Percentiles rank a stretch among this genome's conserved stretches.
Conservation (phyloP, 2,797 vertebrate species). For the Rhincodon typus region DNA sequence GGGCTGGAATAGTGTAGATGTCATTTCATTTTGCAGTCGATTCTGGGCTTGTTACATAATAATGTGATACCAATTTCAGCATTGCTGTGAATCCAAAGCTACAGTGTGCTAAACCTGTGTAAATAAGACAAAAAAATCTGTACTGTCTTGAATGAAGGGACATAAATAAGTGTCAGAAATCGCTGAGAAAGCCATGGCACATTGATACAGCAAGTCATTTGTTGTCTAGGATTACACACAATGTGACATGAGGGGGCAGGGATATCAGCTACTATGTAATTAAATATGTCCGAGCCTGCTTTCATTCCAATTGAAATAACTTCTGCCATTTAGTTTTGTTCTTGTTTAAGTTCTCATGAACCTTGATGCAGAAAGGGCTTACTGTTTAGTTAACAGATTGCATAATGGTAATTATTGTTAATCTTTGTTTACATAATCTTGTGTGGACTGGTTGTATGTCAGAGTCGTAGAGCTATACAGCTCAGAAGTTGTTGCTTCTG, state of each 20-base stretch:
- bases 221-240: too few species aligned
- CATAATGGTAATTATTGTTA: slow-evolving; percentile 14
- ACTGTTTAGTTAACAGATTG: not conserved
- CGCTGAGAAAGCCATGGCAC: too few species aligned
- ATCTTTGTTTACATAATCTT: not conserved
- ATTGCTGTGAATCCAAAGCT: not conserved
- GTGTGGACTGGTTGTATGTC: not conserved
- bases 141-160: not conserved
- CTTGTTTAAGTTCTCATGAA: not conserved
- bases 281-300: not conserved
- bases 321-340: not conserved
- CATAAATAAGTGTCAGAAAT: not conserved
- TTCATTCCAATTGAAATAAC: not conserved
- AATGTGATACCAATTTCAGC: too few species aligned
- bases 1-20: not conserved
- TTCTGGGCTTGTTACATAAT: not conserved
- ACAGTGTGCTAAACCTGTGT: not conserved
- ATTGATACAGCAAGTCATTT: too few species aligned
- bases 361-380: not conserved
- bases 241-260: too few species aligned
- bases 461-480: too few species aligned
- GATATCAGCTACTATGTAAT: not conserved
- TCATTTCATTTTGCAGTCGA: not conserved
- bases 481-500: too few species aligned
- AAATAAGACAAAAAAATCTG: not conserved